Evolutionary conservation across 1,140 invertebrate genomes (phyloP).

Genomic region (Neodiprion pinetum): DNA sequence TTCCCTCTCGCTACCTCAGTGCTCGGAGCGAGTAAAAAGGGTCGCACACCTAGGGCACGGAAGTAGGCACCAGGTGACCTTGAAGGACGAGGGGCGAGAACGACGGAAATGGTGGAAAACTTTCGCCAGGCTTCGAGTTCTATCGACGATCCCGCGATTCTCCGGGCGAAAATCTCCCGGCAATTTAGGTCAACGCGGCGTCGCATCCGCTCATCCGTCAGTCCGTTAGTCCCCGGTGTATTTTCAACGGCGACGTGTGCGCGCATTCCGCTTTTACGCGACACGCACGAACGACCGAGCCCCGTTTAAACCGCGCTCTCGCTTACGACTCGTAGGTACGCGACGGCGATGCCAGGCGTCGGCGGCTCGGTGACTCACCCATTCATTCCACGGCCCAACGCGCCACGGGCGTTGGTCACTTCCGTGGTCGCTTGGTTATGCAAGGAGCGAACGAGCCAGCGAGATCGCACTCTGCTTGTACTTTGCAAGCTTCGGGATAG

Average conservation of each 20-base stretch:
- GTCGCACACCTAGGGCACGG: no score
- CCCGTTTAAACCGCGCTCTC: not conserved
- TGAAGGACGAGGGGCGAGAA: no score
- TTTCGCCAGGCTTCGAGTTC: no score
- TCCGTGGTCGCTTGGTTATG: not conserved
- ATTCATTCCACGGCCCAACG: conserved; percentile 36
- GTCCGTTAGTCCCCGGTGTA: no score
- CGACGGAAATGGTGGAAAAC: no score
- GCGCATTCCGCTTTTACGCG: not conserved
- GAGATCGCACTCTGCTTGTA: not conserved
- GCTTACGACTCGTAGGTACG: not conserved
- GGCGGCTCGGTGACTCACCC: conserved; percentile 37
- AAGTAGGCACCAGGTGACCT: no score
- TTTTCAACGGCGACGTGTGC: not conserved
- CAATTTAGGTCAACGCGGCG: not conserved
- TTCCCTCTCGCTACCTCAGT: no score
- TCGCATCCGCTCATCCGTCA: not conserved
- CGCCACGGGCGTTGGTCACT: conserved; percentile 1
- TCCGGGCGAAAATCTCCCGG: not conserved
- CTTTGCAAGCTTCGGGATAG: no score
- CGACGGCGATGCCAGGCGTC: not conserved
- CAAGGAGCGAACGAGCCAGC: not conserved
- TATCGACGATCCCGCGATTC: no score
- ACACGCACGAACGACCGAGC: conserved; percentile 9
- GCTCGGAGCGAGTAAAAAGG: no score